Conservation (phyloP, 2,113 vertebrate genomes). For the Garra rufa region DNA sequence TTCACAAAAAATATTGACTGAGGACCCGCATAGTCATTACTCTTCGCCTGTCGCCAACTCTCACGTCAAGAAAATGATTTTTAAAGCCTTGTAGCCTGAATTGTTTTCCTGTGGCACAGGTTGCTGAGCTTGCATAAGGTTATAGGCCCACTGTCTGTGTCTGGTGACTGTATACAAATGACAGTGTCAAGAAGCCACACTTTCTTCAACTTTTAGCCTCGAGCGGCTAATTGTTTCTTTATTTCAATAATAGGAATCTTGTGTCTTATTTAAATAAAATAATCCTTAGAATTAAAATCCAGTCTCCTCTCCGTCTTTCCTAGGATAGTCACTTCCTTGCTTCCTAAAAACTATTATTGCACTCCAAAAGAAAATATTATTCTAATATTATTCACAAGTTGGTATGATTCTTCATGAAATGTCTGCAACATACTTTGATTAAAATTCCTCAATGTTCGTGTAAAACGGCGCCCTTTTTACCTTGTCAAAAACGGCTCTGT, state of each 20-base stretch:
- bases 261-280: slow-evolving; percentile 94
- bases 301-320: background rate
- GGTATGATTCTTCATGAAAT: too few relatives aligned
- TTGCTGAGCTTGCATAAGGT: slow-evolving; percentile 76
- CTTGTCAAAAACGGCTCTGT: too few relatives aligned
- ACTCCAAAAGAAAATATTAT: background rate
- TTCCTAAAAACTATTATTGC: background rate
- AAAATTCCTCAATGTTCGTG: too few relatives aligned
- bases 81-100: slow-evolving; percentile 72
- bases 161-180: slow-evolving; percentile 80
- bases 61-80: slow-evolving; percentile 57
- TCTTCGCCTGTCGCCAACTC: slow-evolving; percentile 15
- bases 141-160: slow-evolving; percentile 82
- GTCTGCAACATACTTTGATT: too few relatives aligned
- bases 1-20: background rate
- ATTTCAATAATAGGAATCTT: slow-evolving; percentile 84
- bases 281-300: slow-evolving; percentile 76
- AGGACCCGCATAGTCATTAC: slow-evolving; percentile 3
- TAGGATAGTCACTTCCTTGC: background rate
- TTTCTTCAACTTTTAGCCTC: slow-evolving; percentile 79
- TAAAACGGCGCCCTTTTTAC: too few relatives aligned
- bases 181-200: slow-evolving; percentile 79
- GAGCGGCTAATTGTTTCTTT: slow-evolving; percentile 85
- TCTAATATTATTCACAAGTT: too few relatives aligned
- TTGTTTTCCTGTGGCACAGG: slow-evolving; percentile 67